phyloP scores from a whole-genome alignment of 2,888 invertebrate species.

The Epirrhoe tristata region DNA sequence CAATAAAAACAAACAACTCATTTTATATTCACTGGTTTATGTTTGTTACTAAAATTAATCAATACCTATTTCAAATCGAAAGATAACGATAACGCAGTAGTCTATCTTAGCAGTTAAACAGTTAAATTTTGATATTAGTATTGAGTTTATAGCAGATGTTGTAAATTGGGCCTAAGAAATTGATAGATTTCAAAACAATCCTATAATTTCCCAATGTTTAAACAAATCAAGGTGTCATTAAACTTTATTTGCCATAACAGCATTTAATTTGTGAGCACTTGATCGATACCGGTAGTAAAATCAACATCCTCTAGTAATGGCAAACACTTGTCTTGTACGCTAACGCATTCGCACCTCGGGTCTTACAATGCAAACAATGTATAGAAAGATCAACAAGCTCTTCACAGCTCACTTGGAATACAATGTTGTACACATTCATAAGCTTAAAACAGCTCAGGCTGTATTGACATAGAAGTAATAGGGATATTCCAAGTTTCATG shows the following conservation, averaged over 20 bases:
- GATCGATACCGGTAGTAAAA: constrained; percentile 40
- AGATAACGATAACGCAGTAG: too few relatives aligned
- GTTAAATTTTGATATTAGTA: too few relatives aligned
- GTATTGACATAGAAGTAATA: background rate
- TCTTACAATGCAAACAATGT: background rate
- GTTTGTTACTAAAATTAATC: background rate
- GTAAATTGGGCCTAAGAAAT: too few relatives aligned
- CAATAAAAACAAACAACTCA: constrained; percentile 1
- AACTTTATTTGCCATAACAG: constrained; percentile 18
- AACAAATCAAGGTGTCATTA: constrained; percentile 8
- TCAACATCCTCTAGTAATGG: constrained; percentile 55
- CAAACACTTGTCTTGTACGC: constrained; percentile 48
- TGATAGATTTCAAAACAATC: too few relatives aligned
- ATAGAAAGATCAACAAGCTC: constrained; percentile 33
- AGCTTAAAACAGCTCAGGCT: constrained; percentile 31
- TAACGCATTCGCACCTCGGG: constrained; percentile 49
- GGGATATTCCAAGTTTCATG: too few relatives aligned
- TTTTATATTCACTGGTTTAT: background rate
- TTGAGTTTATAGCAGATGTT: too few relatives aligned
- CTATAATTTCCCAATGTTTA: background rate
- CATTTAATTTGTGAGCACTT: constrained; percentile 9
- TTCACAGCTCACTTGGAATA: constrained; percentile 2
- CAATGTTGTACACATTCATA: background rate
- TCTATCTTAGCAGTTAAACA: too few relatives aligned
- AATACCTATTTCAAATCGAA: too few relatives aligned